phyloP scores from a whole-genome alignment of 2,888 invertebrate genomes.

The Capitulum mitella region DNA sequence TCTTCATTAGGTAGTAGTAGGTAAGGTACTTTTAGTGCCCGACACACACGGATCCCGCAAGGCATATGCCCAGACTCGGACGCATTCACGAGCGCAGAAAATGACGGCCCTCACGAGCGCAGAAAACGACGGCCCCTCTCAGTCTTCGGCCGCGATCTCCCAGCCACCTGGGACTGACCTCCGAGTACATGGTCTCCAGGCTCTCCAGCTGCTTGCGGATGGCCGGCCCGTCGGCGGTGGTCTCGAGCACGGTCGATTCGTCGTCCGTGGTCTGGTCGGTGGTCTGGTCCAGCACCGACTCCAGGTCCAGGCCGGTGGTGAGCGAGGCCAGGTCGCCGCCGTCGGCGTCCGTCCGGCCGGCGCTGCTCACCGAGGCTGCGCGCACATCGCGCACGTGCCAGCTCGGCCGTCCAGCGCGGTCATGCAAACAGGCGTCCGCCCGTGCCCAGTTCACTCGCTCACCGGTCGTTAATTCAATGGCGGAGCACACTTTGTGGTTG shows the following conservation, averaged over 20 bases:
- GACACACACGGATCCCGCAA: background rate
- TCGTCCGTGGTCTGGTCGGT: slow-evolving; percentile 49
- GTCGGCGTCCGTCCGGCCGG: background rate
- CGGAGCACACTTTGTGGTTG: too few species aligned
- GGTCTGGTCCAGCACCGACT: slow-evolving; percentile 64
- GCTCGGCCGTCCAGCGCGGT: too few species aligned
- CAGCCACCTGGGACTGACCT: slow-evolving; percentile 52
- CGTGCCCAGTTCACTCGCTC: too few species aligned
- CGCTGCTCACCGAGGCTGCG: slow-evolving; percentile 24
- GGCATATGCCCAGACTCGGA: background rate
- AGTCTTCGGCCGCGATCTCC: too few species aligned
- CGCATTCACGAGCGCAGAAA: background rate
- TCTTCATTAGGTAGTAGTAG: too few species aligned
- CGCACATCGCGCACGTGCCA: background rate
- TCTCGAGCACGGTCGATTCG: slow-evolving; percentile 55
- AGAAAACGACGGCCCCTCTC: too few species aligned
- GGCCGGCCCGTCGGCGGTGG: slow-evolving; percentile 61
- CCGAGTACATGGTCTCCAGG: slow-evolving; percentile 77
- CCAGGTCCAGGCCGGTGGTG: slow-evolving; percentile 37
- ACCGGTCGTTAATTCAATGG: too few species aligned
- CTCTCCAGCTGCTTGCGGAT: slow-evolving; percentile 73
- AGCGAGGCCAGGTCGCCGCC: slow-evolving; percentile 40
- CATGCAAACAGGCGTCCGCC: too few species aligned
- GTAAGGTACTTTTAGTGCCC: too few species aligned
- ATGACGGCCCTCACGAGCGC: too few species aligned